A percentile compares a stretch with the other conserved stretches of the same genome.
phyloP scores from a whole-genome alignment of 2,888 invertebrate species.

The Drepana falcataria region DNA sequence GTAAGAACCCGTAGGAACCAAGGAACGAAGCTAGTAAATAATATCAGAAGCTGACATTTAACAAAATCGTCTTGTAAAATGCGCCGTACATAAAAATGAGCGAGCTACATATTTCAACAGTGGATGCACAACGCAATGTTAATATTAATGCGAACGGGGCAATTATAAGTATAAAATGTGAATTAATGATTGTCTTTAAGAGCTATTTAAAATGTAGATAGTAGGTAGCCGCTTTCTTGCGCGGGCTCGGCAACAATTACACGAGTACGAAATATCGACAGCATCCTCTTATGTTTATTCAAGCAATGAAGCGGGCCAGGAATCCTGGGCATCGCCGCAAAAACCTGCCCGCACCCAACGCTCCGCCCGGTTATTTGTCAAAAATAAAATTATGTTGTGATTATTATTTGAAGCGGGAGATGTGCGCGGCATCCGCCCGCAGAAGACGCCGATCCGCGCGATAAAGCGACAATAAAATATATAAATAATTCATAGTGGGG shows the following conservation, averaged over 20 bases:
- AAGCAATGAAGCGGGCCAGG: conserved; percentile 34
- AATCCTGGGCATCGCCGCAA: conserved; percentile 39
- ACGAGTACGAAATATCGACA: conserved; percentile 42
- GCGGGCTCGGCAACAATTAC: conserved; percentile 37
- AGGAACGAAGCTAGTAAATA: too few species aligned
- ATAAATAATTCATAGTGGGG: conserved; percentile 72
- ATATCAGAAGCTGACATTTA: too few species aligned
- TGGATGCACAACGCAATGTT: not conserved
- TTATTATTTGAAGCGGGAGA: conserved; percentile 64
- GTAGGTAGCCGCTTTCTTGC: conserved; percentile 24
- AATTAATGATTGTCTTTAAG: not conserved
- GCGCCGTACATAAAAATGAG: conserved; percentile 1
- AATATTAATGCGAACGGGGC: not conserved
- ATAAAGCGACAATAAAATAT: conserved; percentile 75
- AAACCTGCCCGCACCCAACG: conserved; percentile 45
- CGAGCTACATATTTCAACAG: conserved; percentile 9
- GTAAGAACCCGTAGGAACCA: too few species aligned
- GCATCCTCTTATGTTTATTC: conserved; percentile 45
- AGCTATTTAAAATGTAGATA: not conserved
- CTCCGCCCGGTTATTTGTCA: conserved; percentile 71
- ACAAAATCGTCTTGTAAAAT: too few species aligned
- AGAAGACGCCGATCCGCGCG: conserved; percentile 54
- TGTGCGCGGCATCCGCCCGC: conserved; percentile 44
- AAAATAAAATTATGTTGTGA: conserved; percentile 73
- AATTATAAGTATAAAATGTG: not conserved